Conservation (phyloP, 2,113 vertebrate species). For the Nerophis ophidion region DNA sequence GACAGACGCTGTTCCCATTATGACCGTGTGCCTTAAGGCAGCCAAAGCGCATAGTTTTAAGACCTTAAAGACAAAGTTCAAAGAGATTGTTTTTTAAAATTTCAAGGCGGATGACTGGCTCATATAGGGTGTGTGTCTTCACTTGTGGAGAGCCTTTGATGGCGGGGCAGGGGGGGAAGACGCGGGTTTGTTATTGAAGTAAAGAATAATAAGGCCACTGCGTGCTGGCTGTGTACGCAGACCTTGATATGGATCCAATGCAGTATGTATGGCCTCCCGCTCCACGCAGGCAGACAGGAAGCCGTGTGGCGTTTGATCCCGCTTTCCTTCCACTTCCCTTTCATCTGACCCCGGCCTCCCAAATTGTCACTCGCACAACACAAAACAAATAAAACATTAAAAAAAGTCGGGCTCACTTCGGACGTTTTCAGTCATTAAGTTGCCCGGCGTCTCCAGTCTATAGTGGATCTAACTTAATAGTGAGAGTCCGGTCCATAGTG, state of each 20-base stretch:
- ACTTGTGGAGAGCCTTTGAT: conserved; percentile 72
- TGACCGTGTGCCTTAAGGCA: too few relatives aligned
- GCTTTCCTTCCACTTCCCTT: conserved; percentile 69
- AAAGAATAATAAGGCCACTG: conserved; percentile 74
- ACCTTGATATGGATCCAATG: conserved; percentile 74
- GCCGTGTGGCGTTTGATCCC: conserved; percentile 73
- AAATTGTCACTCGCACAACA: conserved; percentile 65
- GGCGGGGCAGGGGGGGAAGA: conserved; percentile 56
- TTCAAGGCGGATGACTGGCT: conserved; percentile 64
- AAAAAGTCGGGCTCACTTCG: conserved; percentile 64
- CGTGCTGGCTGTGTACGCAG: conserved; percentile 67
- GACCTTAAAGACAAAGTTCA: conserved; percentile 61
- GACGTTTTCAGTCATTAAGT: conserved; percentile 70
- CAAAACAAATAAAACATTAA: not conserved
- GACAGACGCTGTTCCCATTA: too few relatives aligned
- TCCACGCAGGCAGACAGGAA: conserved; percentile 68
- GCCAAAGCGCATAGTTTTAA: conserved; percentile 41
- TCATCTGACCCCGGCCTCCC: conserved; percentile 72
- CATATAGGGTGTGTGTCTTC: conserved; percentile 67
- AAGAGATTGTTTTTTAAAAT: conserved; percentile 69
- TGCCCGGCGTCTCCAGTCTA: conserved; percentile 41
- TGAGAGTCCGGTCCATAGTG: too few relatives aligned
- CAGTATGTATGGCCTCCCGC: conserved; percentile 70
- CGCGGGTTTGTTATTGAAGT: conserved; percentile 73
- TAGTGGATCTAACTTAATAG: too few relatives aligned